phyloP scores from a whole-genome alignment of 1,140 invertebrate species.

The Musca vetustissima region DNA sequence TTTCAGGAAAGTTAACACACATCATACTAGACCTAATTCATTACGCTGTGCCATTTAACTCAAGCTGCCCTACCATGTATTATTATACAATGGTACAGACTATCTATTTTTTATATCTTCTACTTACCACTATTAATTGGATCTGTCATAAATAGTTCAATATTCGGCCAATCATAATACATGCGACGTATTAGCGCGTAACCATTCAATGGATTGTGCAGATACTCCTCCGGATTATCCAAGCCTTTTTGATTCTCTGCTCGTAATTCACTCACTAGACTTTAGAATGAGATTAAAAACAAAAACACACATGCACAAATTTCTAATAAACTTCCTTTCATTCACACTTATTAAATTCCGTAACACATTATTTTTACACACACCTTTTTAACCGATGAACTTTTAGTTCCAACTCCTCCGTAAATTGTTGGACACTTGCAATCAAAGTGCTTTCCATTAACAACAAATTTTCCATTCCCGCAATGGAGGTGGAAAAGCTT shows the following conservation, averaged over 20 bases:
- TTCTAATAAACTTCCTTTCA: not conserved
- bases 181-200: constrained; percentile 34
- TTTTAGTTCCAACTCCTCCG: constrained; percentile 57
- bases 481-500: constrained; percentile 71
- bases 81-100: too few relatives aligned
- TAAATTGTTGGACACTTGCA: constrained; percentile 76
- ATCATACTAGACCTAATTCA: too few relatives aligned
- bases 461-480: constrained; percentile 84
- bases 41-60: too few relatives aligned
- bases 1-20: too few relatives aligned
- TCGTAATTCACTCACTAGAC: not conserved
- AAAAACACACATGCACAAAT: too few relatives aligned
- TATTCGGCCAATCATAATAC: constrained; percentile 33
- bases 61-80: too few relatives aligned
- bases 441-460: constrained; percentile 82
- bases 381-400: constrained; percentile 20
- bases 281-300: not conserved
- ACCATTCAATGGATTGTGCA: constrained; percentile 37
- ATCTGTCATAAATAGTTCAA: constrained; percentile 29
- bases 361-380: not conserved
- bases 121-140: not conserved
- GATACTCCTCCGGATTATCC: constrained; percentile 29
- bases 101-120: too few relatives aligned
- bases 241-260: constrained; percentile 2
- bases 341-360: not conserved